Conservation (phyloP, 2,797 vertebrate genomes). For the Acipenser oxyrinchus region DNA sequence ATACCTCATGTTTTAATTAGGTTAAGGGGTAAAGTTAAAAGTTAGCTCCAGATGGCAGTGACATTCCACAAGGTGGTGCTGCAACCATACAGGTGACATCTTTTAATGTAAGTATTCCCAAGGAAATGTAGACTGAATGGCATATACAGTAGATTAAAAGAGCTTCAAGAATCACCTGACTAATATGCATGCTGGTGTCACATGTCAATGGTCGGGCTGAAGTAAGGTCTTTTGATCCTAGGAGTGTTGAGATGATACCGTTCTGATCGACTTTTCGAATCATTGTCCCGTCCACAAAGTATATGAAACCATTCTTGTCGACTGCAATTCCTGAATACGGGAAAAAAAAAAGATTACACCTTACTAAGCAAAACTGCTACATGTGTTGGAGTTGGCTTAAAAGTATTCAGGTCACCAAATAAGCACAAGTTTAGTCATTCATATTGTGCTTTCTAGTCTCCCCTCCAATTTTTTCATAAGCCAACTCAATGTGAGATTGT, state of each 20-base stretch:
- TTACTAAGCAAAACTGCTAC: conserved; percentile 54
- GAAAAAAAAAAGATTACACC: conserved; percentile 22
- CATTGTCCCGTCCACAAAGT: conserved; percentile 94
- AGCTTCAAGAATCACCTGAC: conserved; percentile 68
- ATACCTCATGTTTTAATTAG: no score
- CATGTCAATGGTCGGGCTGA: conserved; percentile 90
- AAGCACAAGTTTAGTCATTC: conserved; percentile 66
- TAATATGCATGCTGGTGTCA: conserved; percentile 94
- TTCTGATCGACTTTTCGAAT: conserved; percentile 95
- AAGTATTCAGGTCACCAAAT: conserved; percentile 74
- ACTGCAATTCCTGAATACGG: conserved; percentile 75
- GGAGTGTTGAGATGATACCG: conserved; percentile 89
- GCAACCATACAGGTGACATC: conserved; percentile 11
- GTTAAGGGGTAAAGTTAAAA: not conserved
- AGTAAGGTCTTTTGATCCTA: conserved; percentile 92
- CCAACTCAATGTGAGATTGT: no score
- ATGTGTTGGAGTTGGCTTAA: conserved; percentile 66
- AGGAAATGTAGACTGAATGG: not conserved
- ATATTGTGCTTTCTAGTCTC: conserved; percentile 52
- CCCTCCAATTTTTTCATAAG: no score
- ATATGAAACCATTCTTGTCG: conserved; percentile 91
- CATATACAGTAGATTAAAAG: not conserved
- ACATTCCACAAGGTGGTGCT: conserved; percentile 31
- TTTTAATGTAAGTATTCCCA: not conserved
- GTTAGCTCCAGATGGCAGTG: conserved; percentile 7